These are phyloP conservation scores for Hartigia nigra DNA, from an alignment of 2,888 invertebrate species.

Conservation along the genomic window DNA sequence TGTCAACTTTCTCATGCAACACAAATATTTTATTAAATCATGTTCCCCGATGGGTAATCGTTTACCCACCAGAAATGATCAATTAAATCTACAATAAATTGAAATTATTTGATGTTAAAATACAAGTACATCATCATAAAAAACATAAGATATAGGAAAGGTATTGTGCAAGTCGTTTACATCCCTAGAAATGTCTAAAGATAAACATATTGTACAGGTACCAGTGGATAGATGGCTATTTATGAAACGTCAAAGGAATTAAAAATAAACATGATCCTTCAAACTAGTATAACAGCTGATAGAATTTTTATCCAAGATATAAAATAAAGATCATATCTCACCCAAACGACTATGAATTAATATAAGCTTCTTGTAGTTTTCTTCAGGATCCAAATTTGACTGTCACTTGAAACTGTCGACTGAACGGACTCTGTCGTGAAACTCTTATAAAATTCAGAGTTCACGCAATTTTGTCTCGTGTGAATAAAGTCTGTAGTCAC, in stretches of 20 bases:
- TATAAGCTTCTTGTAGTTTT: background rate
- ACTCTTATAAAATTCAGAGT: background rate
- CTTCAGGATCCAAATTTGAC: background rate
- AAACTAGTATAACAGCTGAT: constrained; percentile 5
- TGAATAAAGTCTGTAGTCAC: constrained; percentile 15
- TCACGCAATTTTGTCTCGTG: background rate
- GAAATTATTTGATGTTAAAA: background rate
- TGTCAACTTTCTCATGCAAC: background rate
- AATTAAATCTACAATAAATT: background rate
- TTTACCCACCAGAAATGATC: background rate
- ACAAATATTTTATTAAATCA: background rate
- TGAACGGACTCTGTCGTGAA: background rate
- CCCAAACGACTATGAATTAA: background rate
- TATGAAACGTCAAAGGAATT: constrained; percentile 5
- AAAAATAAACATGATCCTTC: constrained; percentile 15
- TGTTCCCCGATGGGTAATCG: background rate
- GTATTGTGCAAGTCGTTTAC: constrained; percentile 9
- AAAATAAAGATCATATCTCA: background rate
- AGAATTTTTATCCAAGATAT: background rate
- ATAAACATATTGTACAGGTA: constrained; percentile 21
- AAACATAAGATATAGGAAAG: background rate
- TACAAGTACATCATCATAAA: background rate
- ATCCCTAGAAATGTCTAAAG: constrained; percentile 15
- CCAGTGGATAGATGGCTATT: constrained; percentile 15
- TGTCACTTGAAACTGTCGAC: background rate